A percentile compares a stretch with the other conserved stretches of the same genome.
Evolutionary conservation across 2,888 invertebrate genomes (phyloP).

Genomic region (Spodoptera littoralis): DNA sequence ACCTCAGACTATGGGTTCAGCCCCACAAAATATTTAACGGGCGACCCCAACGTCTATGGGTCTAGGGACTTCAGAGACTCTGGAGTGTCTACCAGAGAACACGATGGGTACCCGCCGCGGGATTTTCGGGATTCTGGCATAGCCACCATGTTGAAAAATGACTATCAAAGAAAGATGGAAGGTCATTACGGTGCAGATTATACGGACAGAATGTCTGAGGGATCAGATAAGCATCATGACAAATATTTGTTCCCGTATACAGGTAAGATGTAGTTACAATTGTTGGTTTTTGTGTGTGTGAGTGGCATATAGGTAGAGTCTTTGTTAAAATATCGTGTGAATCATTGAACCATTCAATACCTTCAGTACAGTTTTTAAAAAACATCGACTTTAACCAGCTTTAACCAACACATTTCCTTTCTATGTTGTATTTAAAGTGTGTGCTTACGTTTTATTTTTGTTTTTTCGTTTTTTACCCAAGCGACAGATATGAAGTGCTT

Average conservation of each 20-base stretch:
- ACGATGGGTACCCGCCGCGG: conserved; percentile 80
- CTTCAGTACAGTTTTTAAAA: too few relatives aligned
- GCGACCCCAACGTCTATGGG: conserved; percentile 79
- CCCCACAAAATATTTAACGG: conserved; percentile 81
- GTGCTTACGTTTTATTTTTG: conserved; percentile 52
- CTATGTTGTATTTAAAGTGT: conserved; percentile 40
- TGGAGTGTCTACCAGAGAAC: conserved; percentile 78
- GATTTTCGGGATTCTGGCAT: conserved; percentile 86
- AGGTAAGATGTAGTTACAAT: conserved; percentile 76
- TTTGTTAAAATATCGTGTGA: too few relatives aligned
- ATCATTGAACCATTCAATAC: too few relatives aligned
- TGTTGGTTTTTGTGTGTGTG: conserved; percentile 25
- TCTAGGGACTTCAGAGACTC: conserved; percentile 80
- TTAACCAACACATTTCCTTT: too few relatives aligned
- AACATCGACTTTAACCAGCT: too few relatives aligned
- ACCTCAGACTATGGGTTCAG: conserved; percentile 86
- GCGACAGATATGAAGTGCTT: conserved; percentile 56
- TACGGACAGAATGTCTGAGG: conserved; percentile 91
- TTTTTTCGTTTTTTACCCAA: conserved; percentile 42
- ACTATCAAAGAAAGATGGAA: conserved; percentile 86
- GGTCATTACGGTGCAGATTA: conserved; percentile 86
- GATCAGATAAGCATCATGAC: conserved; percentile 93
- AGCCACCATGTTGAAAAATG: conserved; percentile 86
- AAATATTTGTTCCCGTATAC: conserved; percentile 96
- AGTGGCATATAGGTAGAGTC: too few relatives aligned